Conservation (phyloP, 2,113 vertebrate species). For the Alethe diademata region DNA sequence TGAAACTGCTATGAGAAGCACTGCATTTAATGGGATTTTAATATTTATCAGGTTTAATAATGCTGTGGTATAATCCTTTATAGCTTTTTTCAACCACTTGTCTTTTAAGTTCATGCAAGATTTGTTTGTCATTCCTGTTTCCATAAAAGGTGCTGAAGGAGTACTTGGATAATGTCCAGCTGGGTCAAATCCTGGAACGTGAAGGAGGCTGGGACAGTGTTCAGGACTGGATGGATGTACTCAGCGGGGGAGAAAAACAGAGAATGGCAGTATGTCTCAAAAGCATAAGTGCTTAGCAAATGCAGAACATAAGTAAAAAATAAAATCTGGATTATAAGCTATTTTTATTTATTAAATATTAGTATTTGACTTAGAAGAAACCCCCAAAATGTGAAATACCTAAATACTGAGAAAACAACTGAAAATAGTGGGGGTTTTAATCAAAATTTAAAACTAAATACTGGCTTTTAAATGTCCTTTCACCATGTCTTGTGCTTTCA, state of each 20-base stretch:
- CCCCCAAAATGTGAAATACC: not conserved
- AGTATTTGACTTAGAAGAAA: not conserved
- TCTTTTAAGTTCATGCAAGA: not conserved
- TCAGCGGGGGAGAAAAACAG: constrained; percentile 98
- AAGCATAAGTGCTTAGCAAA: not conserved
- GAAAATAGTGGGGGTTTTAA: not conserved
- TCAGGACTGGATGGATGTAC: constrained; percentile 99
- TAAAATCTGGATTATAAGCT: not conserved
- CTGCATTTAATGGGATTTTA: not conserved
- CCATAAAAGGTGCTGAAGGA: constrained; percentile 91
- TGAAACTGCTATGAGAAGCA: not conserved
- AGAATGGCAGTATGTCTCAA: constrained; percentile 90
- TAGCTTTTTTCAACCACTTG: not conserved
- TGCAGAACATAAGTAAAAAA: not conserved
- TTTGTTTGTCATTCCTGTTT: constrained; percentile 26
- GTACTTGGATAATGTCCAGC: constrained; percentile 94
- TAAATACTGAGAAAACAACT: not conserved
- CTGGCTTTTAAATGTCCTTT: not conserved
- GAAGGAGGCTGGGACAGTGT: constrained; percentile 92
- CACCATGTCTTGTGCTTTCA: not conserved
- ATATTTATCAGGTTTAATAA: not conserved
- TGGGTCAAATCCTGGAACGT: constrained; percentile 91
- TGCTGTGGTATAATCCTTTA: not conserved
- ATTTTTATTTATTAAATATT: not conserved
- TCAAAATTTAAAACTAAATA: not conserved